A percentile compares a stretch with the other conserved stretches of the same genome.
Evolutionary conservation across 2,888 invertebrate species (phyloP).

Genomic region (Polyommatus iphigenia): DNA sequence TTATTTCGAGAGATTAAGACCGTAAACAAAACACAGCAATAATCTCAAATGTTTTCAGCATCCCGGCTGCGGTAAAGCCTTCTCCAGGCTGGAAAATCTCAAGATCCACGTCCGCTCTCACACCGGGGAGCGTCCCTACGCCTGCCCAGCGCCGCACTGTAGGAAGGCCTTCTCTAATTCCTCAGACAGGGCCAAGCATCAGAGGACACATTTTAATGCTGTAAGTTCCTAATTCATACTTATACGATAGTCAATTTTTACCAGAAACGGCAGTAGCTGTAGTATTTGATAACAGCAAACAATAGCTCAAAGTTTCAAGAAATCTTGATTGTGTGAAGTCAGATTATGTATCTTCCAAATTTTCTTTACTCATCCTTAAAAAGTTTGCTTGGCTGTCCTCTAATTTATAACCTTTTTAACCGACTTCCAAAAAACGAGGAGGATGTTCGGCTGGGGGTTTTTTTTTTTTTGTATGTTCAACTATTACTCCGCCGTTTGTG

Average conservation of each 20-base stretch:
- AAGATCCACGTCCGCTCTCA: conserved; percentile 98
- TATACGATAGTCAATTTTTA: background rate
- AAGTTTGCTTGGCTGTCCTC: too few relatives aligned
- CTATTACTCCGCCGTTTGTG: too few relatives aligned
- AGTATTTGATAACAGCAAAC: background rate
- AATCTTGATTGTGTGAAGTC: too few relatives aligned
- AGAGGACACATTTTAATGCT: conserved; percentile 98
- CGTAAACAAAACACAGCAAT: background rate
- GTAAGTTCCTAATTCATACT: conserved; percentile 80
- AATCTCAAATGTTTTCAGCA: conserved; percentile 81
- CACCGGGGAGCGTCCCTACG: conserved; percentile 97
- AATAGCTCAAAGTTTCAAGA: background rate
- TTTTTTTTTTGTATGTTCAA: too few relatives aligned
- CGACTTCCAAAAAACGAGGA: too few relatives aligned
- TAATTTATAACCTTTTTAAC: too few relatives aligned
- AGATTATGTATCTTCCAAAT: too few relatives aligned
- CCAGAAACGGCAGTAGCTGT: background rate
- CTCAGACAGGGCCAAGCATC: conserved; percentile 98
- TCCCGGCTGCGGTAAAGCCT: conserved; percentile 95
- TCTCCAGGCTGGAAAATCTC: conserved; percentile 97
- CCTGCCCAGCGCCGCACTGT: conserved; percentile 95
- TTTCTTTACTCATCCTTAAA: too few relatives aligned
- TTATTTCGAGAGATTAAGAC: background rate
- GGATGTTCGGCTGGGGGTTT: too few relatives aligned
- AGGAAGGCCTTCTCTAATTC: conserved; percentile 99